Percentiles rank a stretch among this genome's conserved stretches.
These are phyloP conservation scores for Ennomos fuscantarius DNA, from an alignment of 2,888 invertebrate species.

Conservation along the genomic window DNA sequence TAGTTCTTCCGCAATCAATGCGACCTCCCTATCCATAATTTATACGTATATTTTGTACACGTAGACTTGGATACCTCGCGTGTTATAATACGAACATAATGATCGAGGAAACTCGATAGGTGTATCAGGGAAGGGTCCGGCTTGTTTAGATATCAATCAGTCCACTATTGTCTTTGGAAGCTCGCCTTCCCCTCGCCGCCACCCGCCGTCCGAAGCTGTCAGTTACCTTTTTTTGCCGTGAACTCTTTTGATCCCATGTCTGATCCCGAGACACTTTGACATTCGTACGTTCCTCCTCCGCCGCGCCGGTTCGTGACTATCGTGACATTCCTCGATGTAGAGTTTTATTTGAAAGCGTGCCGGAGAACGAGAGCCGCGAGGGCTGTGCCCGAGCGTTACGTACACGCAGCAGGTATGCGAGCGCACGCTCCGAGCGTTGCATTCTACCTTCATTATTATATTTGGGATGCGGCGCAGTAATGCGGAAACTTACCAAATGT, in stretches of 20 bases:
- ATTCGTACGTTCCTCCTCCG: constrained; percentile 34
- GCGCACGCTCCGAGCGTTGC: constrained; percentile 7
- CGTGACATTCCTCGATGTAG: constrained; percentile 40
- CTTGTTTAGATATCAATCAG: constrained; percentile 23
- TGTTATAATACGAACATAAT: not conserved
- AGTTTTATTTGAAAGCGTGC: constrained; percentile 40
- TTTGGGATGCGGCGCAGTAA: constrained; percentile 28
- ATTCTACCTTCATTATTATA: constrained; percentile 25
- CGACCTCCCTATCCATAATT: constrained; percentile 15
- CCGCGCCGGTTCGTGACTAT: constrained; percentile 39
- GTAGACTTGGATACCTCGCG: not conserved
- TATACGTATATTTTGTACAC: not conserved
- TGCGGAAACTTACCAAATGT: constrained; percentile 29
- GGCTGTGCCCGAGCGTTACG: constrained; percentile 3
- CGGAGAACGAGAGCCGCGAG: constrained; percentile 26
- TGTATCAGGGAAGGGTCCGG: not conserved
- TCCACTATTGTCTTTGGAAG: constrained; percentile 34
- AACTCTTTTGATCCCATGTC: constrained; percentile 44
- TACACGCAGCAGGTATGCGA: constrained; percentile 12
- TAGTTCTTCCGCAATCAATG: constrained; percentile 33
- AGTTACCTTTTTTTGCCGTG: constrained; percentile 40
- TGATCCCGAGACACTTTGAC: constrained; percentile 42
- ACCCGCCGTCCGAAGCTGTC: constrained; percentile 33
- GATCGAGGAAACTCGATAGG: constrained; percentile 1
- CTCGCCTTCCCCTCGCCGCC: constrained; percentile 17